Conservation (phyloP, 2,888 invertebrate genomes). For the Serripes groenlandicus region DNA sequence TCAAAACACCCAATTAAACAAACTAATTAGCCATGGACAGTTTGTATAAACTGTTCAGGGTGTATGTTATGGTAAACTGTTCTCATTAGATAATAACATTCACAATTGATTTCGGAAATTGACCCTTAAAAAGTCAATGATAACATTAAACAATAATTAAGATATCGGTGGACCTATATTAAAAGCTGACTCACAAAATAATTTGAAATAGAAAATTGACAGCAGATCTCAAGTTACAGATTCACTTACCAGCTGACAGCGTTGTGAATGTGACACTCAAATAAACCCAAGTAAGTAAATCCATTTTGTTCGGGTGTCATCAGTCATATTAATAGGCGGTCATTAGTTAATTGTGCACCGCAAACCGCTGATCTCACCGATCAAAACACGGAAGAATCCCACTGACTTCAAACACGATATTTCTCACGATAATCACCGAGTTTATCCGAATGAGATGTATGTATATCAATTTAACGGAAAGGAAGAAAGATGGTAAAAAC, state of each 20-base stretch:
- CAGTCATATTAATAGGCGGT: slow-evolving; percentile 7
- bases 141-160: too few relatives aligned
- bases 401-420: background rate
- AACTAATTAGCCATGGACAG: too few relatives aligned
- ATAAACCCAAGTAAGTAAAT: background rate
- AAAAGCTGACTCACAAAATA: too few relatives aligned
- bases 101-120: too few relatives aligned
- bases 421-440: background rate
- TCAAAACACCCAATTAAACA: too few relatives aligned
- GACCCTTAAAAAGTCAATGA: too few relatives aligned
- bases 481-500: background rate
- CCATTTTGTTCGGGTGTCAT: background rate
- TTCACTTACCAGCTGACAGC: slow-evolving; percentile 7
- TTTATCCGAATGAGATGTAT: slow-evolving; percentile 3
- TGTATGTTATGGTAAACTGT: too few relatives aligned
- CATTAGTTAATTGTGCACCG: background rate
- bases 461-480: background rate
- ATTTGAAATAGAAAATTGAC: background rate
- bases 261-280: background rate
- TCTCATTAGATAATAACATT: too few relatives aligned
- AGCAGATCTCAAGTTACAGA: background rate
- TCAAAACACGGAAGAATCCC: background rate
- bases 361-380: background rate
- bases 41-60: too few relatives aligned
- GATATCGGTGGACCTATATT: too few relatives aligned